Evolutionary conservation across 2,888 invertebrate species (phyloP).

Genomic region (Epicampocera succincta): DNA sequence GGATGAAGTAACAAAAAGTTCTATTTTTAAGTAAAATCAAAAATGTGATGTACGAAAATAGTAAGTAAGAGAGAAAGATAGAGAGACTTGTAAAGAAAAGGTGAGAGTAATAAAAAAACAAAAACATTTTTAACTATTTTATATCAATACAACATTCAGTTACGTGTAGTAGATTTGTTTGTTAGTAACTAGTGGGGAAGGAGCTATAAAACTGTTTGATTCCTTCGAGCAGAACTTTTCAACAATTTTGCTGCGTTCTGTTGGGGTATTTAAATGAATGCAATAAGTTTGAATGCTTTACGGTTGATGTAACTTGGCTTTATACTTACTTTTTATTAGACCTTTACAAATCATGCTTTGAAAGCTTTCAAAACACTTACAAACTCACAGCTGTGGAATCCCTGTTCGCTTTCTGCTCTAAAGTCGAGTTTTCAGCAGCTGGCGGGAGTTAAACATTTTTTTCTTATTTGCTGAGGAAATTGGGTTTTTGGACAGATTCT

Average conservation of each 20-base stretch:
- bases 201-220: slow-evolving; percentile 2
- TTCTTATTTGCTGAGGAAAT: background rate
- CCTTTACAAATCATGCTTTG: slow-evolving; percentile 11
- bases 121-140: background rate
- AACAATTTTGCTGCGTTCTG: slow-evolving; percentile 27
- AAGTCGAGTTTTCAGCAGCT: slow-evolving; percentile 10
- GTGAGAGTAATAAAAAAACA: slow-evolving; percentile 35
- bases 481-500: slow-evolving; percentile 80
- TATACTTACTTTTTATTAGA: slow-evolving; percentile 44
- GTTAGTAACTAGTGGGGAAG: slow-evolving; percentile 8
- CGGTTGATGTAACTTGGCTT: slow-evolving; percentile 5
- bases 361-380: slow-evolving; percentile 32
- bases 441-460: background rate
- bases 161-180: slow-evolving; percentile 19
- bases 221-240: slow-evolving; percentile 13
- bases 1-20: slow-evolving; percentile 74
- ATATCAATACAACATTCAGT: slow-evolving; percentile 52
- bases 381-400: slow-evolving; percentile 23
- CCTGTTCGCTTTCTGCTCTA: slow-evolving; percentile 6
- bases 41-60: slow-evolving; percentile 47
- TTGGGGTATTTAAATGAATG: slow-evolving; percentile 2
- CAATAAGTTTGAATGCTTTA: slow-evolving; percentile 16
- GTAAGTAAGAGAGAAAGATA: slow-evolving; percentile 6
- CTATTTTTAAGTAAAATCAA: slow-evolving; percentile 23
- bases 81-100: slow-evolving; percentile 22